Percentiles rank a stretch among this genome's conserved stretches.
These are phyloP conservation scores for Pterobdella sp. DNA, from an alignment of 2,888 invertebrate genomes.

Conservation along the genomic window DNA sequence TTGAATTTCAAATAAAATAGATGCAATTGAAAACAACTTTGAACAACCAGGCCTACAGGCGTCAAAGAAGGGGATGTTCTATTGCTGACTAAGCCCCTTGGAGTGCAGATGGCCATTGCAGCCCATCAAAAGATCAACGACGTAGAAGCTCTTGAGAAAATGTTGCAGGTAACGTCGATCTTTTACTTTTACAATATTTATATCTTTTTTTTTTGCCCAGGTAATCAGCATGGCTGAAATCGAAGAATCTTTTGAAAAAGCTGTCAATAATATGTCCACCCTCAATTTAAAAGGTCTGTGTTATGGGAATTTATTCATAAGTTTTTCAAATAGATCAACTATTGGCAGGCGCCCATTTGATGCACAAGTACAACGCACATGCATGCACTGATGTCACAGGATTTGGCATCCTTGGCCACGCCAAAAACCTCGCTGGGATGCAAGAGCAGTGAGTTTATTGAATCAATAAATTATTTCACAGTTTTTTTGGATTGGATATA, in stretches of 20 bases:
- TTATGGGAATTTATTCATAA: not conserved
- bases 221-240: not conserved
- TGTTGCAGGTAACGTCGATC: constrained; percentile 62
- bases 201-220: constrained; percentile 44
- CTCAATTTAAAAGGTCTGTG: not conserved
- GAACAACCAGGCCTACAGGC: constrained; percentile 61
- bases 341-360: constrained; percentile 61
- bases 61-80: constrained; percentile 69
- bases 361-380: constrained; percentile 75
- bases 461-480: too few species aligned
- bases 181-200: constrained; percentile 66
- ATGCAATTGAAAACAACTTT: too few species aligned
- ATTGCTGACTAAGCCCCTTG: constrained; percentile 72
- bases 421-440: constrained; percentile 66
- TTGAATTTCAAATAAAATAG: too few species aligned
- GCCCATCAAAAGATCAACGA: constrained; percentile 67
- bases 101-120: constrained; percentile 69
- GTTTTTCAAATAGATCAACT: not conserved
- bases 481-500: too few species aligned
- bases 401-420: constrained; percentile 72
- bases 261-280: not conserved
- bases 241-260: not conserved
- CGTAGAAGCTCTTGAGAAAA: constrained; percentile 65
- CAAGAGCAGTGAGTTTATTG: constrained; percentile 66
- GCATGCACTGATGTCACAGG: constrained; percentile 76